Base-by-base conservation (phyloP, 2,888 invertebrate genomes). In the Polietes domitor region DNA sequence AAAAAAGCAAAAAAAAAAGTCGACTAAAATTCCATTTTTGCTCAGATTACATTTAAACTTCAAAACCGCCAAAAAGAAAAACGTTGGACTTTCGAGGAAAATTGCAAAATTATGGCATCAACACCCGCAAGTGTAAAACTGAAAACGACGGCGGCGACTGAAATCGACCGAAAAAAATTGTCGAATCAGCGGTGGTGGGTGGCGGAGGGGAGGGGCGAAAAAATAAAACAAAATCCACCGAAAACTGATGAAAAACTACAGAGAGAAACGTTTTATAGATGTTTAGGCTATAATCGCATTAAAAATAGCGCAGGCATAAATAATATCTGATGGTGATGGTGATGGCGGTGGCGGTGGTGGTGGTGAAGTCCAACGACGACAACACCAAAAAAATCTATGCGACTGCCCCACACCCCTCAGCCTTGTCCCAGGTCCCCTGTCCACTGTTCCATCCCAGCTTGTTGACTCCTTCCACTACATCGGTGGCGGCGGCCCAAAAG, bases 51-150 rank as follows among this genome's bases (percentile, higher is more conserved):
- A 19, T n/a, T 17, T 68, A 58, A 21, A 41, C 75, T 19, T 68
- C 58, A 10, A 41, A 43, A n/a, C 26, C 9, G 19, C 24, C 37
- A 37, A 43, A 68, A 43, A 24, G 6, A 55, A 70, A 58, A 74
- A 75, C 21, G 70, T 71, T 65, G 41, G 15, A 43, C 72, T 43
- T 71, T 72, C 72, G 70, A 68, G 41, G 55, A 43, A 77, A 80
- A 83, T 77, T 77, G 63, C 58, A 77, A 83, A 83, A 80, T 80
- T 77, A 80, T 80, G 83, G 80, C 74, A 77, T 80, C 80, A 83
- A 83, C 80, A 83, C 83, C 83, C 80, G 80, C 74, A 83, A 83
- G 83, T 83, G 77, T 71, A 72, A 83, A 83, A 83, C 76, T 73
- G 53, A 76, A 83, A 83, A 68, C 50, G 71, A 26, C 61, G 61